These are phyloP conservation scores for Prionace glauca DNA, from an alignment of 2,797 vertebrate genomes.

Conservation along the genomic window DNA sequence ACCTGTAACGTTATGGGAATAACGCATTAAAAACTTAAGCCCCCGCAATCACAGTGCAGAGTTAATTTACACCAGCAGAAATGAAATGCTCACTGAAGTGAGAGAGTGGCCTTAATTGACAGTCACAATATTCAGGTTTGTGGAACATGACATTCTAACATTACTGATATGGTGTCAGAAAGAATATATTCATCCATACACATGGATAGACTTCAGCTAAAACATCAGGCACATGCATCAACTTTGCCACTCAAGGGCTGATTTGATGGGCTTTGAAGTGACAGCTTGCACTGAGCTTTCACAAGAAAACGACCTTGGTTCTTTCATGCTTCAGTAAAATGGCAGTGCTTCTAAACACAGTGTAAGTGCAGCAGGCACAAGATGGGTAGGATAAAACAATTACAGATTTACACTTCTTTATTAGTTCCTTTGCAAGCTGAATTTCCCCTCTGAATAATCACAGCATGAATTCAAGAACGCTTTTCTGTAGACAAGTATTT, in stretches of 20 bases:
- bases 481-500: neutral
- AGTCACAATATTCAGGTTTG: neutral
- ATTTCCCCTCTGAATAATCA: neutral
- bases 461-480: neutral
- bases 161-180: neutral
- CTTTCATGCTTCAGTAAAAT: neutral
- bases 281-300: neutral
- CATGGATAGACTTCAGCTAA: neutral
- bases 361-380: neutral
- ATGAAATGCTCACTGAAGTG: neutral
- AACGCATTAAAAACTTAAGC: neutral
- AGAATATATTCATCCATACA: no score
- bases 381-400: neutral
- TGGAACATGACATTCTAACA: neutral
- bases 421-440: neutral
- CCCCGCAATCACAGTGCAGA: neutral
- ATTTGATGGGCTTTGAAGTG: neutral
- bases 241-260: neutral
- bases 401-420: neutral
- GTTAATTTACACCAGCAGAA: neutral
- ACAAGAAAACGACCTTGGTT: neutral
- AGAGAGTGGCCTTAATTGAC: neutral
- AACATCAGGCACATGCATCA: neutral
- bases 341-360: neutral
- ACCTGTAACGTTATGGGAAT: neutral